A percentile compares a stretch with the other conserved stretches of the same genome.
phyloP scores from a whole-genome alignment of 1,140 invertebrate genomes.

The Armadillidium nasatum region DNA sequence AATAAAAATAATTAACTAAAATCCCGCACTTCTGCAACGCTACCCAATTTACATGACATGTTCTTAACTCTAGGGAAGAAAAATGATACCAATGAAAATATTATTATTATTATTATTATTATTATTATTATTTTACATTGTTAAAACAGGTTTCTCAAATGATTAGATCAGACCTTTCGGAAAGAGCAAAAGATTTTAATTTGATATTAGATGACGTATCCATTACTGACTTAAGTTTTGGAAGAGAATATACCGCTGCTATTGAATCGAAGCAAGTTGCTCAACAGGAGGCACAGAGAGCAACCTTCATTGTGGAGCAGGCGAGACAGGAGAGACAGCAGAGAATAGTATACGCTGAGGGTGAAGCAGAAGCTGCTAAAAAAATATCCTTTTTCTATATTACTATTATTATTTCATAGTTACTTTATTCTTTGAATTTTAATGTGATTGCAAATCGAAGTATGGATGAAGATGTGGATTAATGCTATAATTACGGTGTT shows the following conservation, averaged over 20 bases:
- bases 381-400: conserved; percentile 85
- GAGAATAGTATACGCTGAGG: conserved; percentile 99
- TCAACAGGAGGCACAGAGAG: conserved; percentile 98
- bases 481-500: no score
- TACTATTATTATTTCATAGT: no score
- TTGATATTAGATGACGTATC: conserved; percentile 99
- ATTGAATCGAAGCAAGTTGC: conserved; percentile 99
- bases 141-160: conserved; percentile 82
- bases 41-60: no score
- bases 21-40: no score
- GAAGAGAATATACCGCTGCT: conserved; percentile 98
- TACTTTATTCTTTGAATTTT: no score
- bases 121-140: no score
- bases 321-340: conserved; percentile 97
- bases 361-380: conserved; percentile 97
- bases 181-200: conserved; percentile 96
- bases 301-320: conserved; percentile 95
- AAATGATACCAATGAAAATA: no score
- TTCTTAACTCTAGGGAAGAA: no score
- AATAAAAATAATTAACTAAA: no score
- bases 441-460: no score
- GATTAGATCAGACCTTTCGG: conserved; percentile 87
- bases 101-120: no score
- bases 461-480: no score
- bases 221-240: conserved; percentile 96